phyloP scores from a whole-genome alignment of 2,113 vertebrate species.

The Clarias magur region DNA sequence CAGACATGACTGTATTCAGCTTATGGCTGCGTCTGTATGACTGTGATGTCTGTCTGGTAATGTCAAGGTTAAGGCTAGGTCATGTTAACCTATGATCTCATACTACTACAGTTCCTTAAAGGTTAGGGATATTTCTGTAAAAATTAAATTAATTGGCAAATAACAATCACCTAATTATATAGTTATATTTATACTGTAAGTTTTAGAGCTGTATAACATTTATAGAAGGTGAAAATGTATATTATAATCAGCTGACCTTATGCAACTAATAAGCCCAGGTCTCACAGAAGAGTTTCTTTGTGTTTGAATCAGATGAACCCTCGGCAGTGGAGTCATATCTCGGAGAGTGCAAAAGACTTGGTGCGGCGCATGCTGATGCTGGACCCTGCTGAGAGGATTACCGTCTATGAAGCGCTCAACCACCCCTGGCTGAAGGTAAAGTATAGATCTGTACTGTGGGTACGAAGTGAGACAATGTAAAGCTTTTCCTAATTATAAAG shows the following conservation, averaged over 20 bases:
- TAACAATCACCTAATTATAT: not conserved
- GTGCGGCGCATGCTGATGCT: conserved; percentile 98
- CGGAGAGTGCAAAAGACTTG: conserved; percentile 98
- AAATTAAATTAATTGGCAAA: not conserved
- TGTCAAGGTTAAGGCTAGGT: not conserved
- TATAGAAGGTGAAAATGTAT: not conserved
- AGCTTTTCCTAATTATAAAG: not conserved
- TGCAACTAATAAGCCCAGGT: not conserved
- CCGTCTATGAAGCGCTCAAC: conserved; percentile 97
- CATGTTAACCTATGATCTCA: not conserved
- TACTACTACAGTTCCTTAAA: not conserved
- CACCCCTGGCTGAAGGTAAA: conserved; percentile 97
- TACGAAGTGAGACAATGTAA: not conserved
- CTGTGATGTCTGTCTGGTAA: not conserved
- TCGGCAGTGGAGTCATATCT: conserved; percentile 97
- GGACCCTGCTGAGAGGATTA: conserved; percentile 99
- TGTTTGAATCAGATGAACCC: conserved; percentile 89
- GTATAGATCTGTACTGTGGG: not conserved
- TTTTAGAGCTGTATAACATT: not conserved
- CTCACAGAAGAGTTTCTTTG: not conserved
- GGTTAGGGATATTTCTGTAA: not conserved
- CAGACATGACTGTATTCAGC: not conserved
- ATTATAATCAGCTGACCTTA: not conserved
- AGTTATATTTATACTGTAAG: not conserved
- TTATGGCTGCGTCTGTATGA: not conserved